Evolutionary conservation across 2,113 vertebrate species (phyloP).

Genomic region (Paraplagusia blochii): DNA sequence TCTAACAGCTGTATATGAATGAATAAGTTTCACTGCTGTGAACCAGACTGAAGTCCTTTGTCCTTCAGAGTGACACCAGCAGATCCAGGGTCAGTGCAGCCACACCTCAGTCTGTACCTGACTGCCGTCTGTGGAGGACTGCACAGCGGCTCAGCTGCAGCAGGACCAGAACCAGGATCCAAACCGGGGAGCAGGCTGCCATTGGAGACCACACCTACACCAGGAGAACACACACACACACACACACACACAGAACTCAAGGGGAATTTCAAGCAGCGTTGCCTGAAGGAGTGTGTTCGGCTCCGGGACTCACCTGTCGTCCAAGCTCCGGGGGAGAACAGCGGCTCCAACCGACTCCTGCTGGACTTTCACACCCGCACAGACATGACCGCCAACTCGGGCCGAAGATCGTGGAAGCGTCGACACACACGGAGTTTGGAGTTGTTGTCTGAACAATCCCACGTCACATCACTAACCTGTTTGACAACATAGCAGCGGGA

Average conservation of each 20-base stretch:
- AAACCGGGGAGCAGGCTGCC: conserved; percentile 32
- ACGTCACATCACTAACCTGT: conserved; percentile 54
- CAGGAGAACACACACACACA: not conserved
- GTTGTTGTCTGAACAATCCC: not conserved
- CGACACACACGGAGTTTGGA: too few species aligned
- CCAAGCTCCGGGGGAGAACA: not conserved
- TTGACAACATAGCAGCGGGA: conserved; percentile 51
- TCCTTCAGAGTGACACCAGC: too few species aligned
- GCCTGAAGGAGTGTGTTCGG: accelerated
- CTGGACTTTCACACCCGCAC: not conserved
- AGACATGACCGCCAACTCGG: not conserved
- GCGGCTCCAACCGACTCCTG: accelerated
- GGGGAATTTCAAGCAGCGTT: not conserved
- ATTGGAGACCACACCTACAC: conserved; percentile 13
- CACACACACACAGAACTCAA: not conserved
- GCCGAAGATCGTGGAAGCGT: not conserved
- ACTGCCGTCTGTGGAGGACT: conserved; percentile 25
- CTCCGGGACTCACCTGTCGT: conserved; percentile 19
- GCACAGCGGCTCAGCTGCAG: conserved; percentile 46
- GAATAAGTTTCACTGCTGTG: too few species aligned
- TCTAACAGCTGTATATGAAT: too few species aligned
- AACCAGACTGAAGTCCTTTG: too few species aligned
- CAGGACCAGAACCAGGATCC: conserved; percentile 39
- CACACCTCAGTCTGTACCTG: conserved; percentile 42
- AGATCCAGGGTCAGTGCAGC: too few species aligned